Evolutionary conservation across 53 echinoderm and acorn worm species (phyloP).

Genomic region (Holothuria scabra): DNA sequence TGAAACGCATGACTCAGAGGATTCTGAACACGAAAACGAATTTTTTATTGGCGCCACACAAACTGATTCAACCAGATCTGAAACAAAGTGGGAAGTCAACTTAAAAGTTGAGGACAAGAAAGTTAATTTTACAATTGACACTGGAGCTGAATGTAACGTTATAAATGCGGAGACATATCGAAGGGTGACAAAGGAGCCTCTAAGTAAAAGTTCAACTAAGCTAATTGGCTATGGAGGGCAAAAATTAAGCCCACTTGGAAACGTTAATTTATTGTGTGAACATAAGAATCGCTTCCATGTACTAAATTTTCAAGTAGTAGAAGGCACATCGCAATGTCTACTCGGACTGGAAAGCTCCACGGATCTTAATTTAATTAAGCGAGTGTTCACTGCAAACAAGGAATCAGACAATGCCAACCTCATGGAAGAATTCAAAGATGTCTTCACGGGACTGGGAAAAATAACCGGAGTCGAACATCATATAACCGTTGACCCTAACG

Average conservation of each 20-base stretch:
- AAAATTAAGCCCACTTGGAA: no score
- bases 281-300: no score
- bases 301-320: no score
- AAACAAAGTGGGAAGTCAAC: conserved; percentile 28
- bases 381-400: not conserved
- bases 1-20: no score
- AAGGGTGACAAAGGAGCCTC: not conserved
- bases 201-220: not conserved
- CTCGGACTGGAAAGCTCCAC: not conserved
- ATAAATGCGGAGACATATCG: not conserved
- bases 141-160: conserved; percentile 14
- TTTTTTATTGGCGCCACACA: no score
- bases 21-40: no score
- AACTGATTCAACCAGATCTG: no score
- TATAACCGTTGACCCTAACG: conserved; percentile 44
- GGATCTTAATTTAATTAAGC: conserved; percentile 8
- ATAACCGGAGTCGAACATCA: no score
- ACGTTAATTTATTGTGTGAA: no score
- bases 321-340: no score
- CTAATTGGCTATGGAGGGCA: not conserved
- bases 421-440: conserved; percentile 3
- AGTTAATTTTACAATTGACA: not conserved
- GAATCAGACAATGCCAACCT: not conserved
- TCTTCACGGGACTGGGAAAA: not conserved
- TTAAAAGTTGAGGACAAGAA: not conserved